Conservation (phyloP, 1,140 invertebrate genomes). For the Drosophila neocordata region DNA sequence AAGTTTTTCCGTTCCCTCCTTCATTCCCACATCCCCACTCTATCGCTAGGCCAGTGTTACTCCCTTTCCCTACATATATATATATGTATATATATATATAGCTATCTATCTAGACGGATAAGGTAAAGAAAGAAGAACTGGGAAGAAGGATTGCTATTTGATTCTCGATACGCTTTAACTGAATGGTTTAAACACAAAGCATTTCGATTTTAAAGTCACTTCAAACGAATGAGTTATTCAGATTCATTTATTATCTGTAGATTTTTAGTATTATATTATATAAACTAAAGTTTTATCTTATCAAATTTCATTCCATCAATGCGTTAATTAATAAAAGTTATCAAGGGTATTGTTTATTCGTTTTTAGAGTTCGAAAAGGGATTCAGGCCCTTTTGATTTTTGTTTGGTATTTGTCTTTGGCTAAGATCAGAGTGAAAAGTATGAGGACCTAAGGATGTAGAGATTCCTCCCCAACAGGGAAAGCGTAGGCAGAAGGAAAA, state of each 20-base stretch:
- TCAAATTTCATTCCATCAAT: no score
- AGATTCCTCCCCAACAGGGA: slow-evolving; percentile 30
- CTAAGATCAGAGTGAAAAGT: slow-evolving; percentile 51
- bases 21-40: background rate
- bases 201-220: background rate
- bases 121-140: slow-evolving; percentile 23
- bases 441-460: slow-evolving; percentile 17
- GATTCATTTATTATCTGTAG: no score
- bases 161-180: slow-evolving; percentile 22
- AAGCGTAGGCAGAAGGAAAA: slow-evolving; percentile 32
- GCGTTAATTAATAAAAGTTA: no score
- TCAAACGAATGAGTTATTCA: no score
- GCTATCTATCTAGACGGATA: slow-evolving; percentile 21
- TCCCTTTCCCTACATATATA: background rate
- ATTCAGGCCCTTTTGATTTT: background rate
- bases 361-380: background rate
- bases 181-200: background rate
- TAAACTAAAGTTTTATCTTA: no score
- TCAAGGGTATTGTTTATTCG: background rate
- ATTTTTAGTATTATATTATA: no score
- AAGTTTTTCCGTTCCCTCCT: slow-evolving; percentile 36
- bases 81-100: background rate
- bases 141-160: slow-evolving; percentile 55
- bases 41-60: background rate
- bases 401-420: slow-evolving; percentile 39